phyloP scores from a whole-genome alignment of 2,888 invertebrate genomes.

The Cheilosia impressa region DNA sequence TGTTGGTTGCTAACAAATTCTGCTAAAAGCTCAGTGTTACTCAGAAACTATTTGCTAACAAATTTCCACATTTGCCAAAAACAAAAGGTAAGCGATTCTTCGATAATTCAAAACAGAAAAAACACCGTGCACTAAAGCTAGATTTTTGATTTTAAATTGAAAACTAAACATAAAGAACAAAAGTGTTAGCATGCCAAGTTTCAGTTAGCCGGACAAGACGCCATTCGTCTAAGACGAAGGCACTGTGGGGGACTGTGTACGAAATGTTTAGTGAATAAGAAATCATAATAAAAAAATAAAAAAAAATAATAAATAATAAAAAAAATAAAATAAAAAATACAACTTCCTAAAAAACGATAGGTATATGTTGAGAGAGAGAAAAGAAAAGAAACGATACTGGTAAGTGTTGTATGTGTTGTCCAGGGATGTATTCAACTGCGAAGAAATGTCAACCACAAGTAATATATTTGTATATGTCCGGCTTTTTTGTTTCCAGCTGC shows the following conservation, averaged over 20 bases:
- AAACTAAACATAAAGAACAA: conserved; percentile 52
- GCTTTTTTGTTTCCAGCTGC: no score
- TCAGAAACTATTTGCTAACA: conserved; percentile 51
- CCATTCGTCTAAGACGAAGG: conserved; percentile 65
- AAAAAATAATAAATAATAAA: conserved; percentile 48
- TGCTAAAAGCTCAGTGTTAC: conserved; percentile 61
- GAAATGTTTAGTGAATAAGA: conserved; percentile 81
- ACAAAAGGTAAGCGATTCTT: conserved; percentile 65
- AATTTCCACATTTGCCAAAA: conserved; percentile 57
- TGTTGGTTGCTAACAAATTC: conserved; percentile 44
- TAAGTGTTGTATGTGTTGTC: conserved; percentile 16
- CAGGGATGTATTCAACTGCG: neutral
- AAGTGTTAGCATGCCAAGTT: conserved; percentile 68
- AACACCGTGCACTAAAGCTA: conserved; percentile 64
- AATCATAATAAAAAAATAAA: conserved; percentile 40
- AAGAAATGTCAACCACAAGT: neutral
- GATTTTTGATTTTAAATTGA: conserved; percentile 24
- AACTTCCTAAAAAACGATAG: conserved; percentile 4
- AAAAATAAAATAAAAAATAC: conserved; percentile 42
- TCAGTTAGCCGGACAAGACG: conserved; percentile 71
- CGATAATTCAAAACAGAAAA: conserved; percentile 40
- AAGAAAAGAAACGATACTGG: neutral
- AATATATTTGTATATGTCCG: no score
- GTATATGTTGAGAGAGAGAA: neutral
- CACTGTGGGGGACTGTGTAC: conserved; percentile 78